phyloP scores from a whole-genome alignment of 2,797 vertebrate species.

The Protosalanx chinensis region DNA sequence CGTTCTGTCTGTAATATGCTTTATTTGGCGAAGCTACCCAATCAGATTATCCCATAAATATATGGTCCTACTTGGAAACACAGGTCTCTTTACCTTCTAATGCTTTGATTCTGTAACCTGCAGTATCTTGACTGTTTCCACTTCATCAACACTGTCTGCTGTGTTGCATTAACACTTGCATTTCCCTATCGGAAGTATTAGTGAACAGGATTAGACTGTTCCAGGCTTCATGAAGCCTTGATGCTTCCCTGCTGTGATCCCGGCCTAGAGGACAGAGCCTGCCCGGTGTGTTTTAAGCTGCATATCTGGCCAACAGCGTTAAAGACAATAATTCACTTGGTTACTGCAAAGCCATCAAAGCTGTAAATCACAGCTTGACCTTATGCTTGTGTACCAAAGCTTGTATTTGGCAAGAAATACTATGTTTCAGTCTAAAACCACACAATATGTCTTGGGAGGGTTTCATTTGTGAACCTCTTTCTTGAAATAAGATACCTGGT shows the following conservation, averaged over 20 bases:
- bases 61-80: not conserved
- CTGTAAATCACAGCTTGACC: conserved; percentile 14
- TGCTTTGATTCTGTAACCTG: not conserved
- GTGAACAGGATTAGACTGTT: too few species aligned
- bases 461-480: not conserved
- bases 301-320: not conserved
- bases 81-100: not conserved
- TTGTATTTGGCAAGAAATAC: not conserved
- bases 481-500: not conserved
- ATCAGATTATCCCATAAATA: conserved; percentile 7
- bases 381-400: conserved; percentile 9
- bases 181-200: not conserved
- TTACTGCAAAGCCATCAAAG: conserved; percentile 15
- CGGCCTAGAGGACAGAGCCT: too few species aligned
- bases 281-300: too few species aligned
- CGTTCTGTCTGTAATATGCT: not conserved
- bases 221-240: too few species aligned
- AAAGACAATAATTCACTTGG: not conserved
- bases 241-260: too few species aligned
- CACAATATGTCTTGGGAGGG: too few species aligned
- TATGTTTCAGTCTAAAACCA: not conserved
- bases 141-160: not conserved
- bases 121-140: not conserved
- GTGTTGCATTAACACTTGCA: not conserved
- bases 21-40: not conserved